Base-by-base conservation (phyloP, 2,888 invertebrate species). In the Reticulitermes lucifugus region DNA sequence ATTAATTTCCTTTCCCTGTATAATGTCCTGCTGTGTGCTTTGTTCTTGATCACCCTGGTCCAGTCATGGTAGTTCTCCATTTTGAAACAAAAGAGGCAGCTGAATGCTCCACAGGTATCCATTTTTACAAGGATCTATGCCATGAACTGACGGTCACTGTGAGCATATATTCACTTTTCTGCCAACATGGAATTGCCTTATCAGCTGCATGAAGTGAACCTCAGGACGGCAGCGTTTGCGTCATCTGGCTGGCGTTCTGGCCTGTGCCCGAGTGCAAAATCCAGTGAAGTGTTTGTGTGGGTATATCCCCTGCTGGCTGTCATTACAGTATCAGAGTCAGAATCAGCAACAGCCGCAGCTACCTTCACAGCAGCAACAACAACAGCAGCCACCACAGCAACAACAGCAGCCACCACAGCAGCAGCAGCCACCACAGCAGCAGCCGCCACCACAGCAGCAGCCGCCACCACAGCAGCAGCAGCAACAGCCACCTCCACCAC, bases 291-390 rank as follows among this genome's bases (percentile, higher is more conserved):
- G 84, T 86, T 85, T 87, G 86, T 87, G 87, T 87, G 87, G 87
- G 84, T 87, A 87, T 87, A 87, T 87, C 87, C 87, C 87, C 86
- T 85, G 85, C 83, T 86, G 87, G 85, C 87, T 87, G 85, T 87
- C 79, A 73, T 87, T 87, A 79, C 87, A 87, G 87, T 85, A 87
- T 84, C 91, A 84, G 91, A 91, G 88, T 91, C 91, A 89, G 75
- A 86, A 81, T 60, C 85, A 75, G 43, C 83, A 55, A 43, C 88
- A 85, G 77, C 87, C 87, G 29, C 88, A 86, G 85, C 87, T 81
- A 71, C 87, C 85, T 51, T 86, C 86, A 29, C 86, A 43, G 83
- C 88, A 86, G 35, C 88, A 87, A 86, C 87, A 84, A 25, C 87
- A 71, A 59, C 85, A 79, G 60, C 84, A 87, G 88, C 88, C 86